Evolutionary conservation across 1,140 invertebrate species (phyloP), one percentile per base, ranked within the genome.

Genomic region (Xylocopa sonorina): DNA sequence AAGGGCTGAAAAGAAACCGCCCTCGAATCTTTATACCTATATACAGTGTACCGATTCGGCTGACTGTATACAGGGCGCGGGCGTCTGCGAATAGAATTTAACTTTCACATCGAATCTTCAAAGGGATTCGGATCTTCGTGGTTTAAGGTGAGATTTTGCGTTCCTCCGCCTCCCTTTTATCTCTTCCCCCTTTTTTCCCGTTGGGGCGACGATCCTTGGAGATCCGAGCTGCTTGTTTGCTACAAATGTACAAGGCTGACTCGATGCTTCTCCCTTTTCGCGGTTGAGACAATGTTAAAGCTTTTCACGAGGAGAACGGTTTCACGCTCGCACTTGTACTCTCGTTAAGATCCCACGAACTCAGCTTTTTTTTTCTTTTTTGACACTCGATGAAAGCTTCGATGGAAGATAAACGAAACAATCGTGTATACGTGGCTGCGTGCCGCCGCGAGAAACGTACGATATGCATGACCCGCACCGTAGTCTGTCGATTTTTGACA

Each of bases 401-500:
- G 57, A 18, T 24, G 7, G 27, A 18, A 21, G 38, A 3, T 14
- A 24, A 16, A 46, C 14, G 41, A 67, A 60, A 76, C 29, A 14
- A 57, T 55, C 24, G 62, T 9, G 27, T n/a, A n/a, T n/a, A n/a
- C n/a, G n/a, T 27, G 41, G 57, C 79, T 76, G 50, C 75, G 71
- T 72, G 75, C 63, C 69, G 66, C 74, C 51, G 82, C 78, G 69
- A 72, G 43, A 75, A 41, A 41, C 48, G 57, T 78, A 62, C 55
- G 83, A 50, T 82, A 85, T 82, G 84, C 80, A 86, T 64, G 60
- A 85, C 80, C 84, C 83, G 83, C 80, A 86, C 43, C 83, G 38
- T 51, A 63, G 46, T 16, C 67, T 72, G 84, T 86, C 84, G 84
- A 86, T 86, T 86, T 86, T 86, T 86, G 84, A 86, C 84, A 78